Evolutionary conservation across 1,140 invertebrate species (phyloP), one percentile per base, ranked within the genome.

Genomic region (Zaprionus vittiger): DNA sequence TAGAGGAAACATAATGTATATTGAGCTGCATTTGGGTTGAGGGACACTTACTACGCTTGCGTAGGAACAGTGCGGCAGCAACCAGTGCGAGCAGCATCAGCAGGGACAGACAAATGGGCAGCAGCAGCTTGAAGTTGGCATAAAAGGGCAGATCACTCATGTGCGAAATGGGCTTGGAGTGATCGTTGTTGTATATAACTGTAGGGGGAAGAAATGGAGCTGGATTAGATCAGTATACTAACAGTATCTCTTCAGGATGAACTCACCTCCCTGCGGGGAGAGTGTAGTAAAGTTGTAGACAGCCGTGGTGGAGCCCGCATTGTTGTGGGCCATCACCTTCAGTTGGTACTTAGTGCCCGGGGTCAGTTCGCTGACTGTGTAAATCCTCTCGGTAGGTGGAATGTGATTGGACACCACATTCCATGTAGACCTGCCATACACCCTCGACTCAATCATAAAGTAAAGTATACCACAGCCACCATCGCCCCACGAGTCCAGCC

Each of bases 341-440:
- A 99, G 94, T 52, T 97, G 96, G 93, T 99, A 99, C 85, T 96
- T 96, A 0, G 97, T 97, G n/a, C 95, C 97, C 0, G 98, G 96
- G 38, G 95, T 95, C 14, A 99, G 93, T 69, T 98, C 97, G 38
- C 95, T 94, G 47, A 98, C 95, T 67, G 96, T 97, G 89, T 96
- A 97, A 24, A 96, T 96, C 62, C 96, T 94, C 83, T 97, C 95
- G 2, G 94, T 96, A 20, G 96, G 95, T 84, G 96, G 95, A 56
- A 97, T 95, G 76, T 96, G 95, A 93, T 96, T 96, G 9, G 96
- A 96, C 0, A 96, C 94, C n/a, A 96, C 94, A 2, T 94, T 95
- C 95, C 96, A 97, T 80, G 95, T 93, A 1, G 93, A 93, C 26
- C 93, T 85, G 1, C 91, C 92, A 73, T 91, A 92, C 0, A 91